A percentile compares a stretch with the other conserved stretches of the same genome.
Conservation (phyloP, 2,113 vertebrate species). For the Anguilla japonica region DNA sequence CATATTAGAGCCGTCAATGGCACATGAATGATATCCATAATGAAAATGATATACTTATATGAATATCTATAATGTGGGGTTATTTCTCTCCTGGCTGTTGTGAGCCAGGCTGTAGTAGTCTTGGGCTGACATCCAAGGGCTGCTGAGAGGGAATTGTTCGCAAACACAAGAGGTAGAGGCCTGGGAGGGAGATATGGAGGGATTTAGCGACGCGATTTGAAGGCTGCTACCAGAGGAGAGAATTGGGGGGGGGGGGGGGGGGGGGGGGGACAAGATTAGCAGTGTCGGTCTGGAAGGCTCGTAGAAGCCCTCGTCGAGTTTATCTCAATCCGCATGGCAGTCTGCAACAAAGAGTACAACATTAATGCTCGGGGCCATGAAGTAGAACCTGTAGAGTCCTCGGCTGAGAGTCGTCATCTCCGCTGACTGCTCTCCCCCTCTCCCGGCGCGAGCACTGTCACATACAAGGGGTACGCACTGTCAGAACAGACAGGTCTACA, state of each 20-base stretch:
- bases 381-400: conserved; percentile 55
- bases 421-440: conserved; percentile 13
- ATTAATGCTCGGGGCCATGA: conserved; percentile 53
- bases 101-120: conserved; percentile 15
- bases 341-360: conserved; percentile 55
- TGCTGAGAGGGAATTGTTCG: conserved; percentile 56
- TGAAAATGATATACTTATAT: conserved; percentile 1
- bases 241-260: conserved; percentile 43
- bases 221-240: conserved; percentile 47
- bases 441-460: conserved; percentile 36
- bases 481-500: conserved; percentile 48
- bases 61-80: conserved; percentile 17
- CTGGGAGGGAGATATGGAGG: conserved; percentile 57
- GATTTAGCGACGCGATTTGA: conserved; percentile 54
- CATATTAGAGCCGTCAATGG: conserved; percentile 10
- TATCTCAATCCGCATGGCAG: conserved; percentile 57
- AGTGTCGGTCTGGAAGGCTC: conserved; percentile 49
- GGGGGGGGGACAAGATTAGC: conserved; percentile 49
- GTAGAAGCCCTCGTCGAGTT: conserved; percentile 48
- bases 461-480: conserved; percentile 38
- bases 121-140: conserved; percentile 50
- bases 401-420: conserved; percentile 31
- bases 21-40: conserved; percentile 9
- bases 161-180: conserved; percentile 51
- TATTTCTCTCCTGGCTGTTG: conserved; percentile 13